Base-by-base conservation (phyloP, 2,888 invertebrate species). In the Harpalus rufipes region DNA sequence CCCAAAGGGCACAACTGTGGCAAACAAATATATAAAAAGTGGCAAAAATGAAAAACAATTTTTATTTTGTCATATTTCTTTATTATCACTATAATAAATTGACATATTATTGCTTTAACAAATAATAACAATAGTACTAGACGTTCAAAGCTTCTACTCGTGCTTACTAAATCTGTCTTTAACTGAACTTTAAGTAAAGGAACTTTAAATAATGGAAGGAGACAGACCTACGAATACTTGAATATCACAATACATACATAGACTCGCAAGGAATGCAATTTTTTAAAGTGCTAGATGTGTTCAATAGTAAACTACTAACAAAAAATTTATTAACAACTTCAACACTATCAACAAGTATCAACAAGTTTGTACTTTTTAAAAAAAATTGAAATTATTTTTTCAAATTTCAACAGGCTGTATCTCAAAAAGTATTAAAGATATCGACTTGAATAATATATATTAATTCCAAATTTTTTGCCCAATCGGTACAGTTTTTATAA, bases 371-470 rank as follows among this genome's bases (percentile, higher is more conserved):
- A 32, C 32, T 32, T 32, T 32, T 32, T 32, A 32, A 32, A 32
- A 32, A 32, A 32, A 32, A 25, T 25, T 25, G 25, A 25, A 25
- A 25, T 25, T 25, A 25, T 25, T 25, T 2, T 25, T 25, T 25
- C 3, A 25, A 25, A 25, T 2, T 25, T 25, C 3, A 25, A 25
- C 25, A 25, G 25, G 25, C 3, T 25, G 25, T 25, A 25, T 25
- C 10, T 44, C 44, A 7, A 7, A 10, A 44, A 44, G 8, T 10
- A 25, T 25, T 25, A 25, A 3, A 25, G 25, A 25, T 25, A 25
- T 25, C 25, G 25, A 5, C 7, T 10, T 44, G 8, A 98, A 98
- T 44, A 44, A 10, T 44, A 10, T 7, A 1, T 44, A 10, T 10
- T 10, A 44, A 5, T 44, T 44, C 6, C 10, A 10, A 10, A 10